A percentile compares a stretch with the other conserved stretches of the same genome.
Conservation (phyloP, 2,888 invertebrate genomes). For the Andrena hattorfiana region DNA sequence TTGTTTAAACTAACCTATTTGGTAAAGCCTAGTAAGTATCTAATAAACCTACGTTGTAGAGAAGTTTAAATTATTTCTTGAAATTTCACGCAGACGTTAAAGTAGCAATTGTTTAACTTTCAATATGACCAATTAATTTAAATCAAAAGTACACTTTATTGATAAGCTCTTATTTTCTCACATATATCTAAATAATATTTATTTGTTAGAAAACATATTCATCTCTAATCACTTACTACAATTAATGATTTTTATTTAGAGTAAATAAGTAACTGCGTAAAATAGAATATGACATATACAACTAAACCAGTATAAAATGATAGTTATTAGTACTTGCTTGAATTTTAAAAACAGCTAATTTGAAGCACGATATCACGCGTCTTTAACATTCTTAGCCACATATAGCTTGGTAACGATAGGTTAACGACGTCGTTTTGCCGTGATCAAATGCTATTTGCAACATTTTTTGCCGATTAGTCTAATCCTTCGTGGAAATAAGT, state of each 20-base stretch:
- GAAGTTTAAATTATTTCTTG: too few species aligned
- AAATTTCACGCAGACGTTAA: neutral
- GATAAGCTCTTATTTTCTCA: too few species aligned
- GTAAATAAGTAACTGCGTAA: neutral
- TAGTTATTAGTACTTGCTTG: neutral
- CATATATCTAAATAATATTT: neutral
- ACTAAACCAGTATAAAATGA: slow-evolving; percentile 4
- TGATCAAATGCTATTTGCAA: slow-evolving; percentile 2
- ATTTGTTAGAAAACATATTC: neutral
- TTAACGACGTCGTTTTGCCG: slow-evolving; percentile 1
- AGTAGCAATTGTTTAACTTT: neutral
- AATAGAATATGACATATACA: neutral
- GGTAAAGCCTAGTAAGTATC: too few species aligned
- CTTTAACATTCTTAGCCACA: neutral
- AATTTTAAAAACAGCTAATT: slow-evolving; percentile 5
- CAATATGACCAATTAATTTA: neutral
- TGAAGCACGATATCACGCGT: neutral
- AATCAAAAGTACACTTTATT: too few species aligned
- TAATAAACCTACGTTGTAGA: too few species aligned
- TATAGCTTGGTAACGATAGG: neutral
- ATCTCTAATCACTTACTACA: neutral
- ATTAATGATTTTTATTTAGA: neutral
- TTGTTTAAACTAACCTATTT: neutral
- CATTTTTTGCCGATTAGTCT: neutral
- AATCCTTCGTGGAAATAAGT: neutral